phyloP scores from a whole-genome alignment of 2,888 invertebrate species.

The Callyntrura sp. region DNA sequence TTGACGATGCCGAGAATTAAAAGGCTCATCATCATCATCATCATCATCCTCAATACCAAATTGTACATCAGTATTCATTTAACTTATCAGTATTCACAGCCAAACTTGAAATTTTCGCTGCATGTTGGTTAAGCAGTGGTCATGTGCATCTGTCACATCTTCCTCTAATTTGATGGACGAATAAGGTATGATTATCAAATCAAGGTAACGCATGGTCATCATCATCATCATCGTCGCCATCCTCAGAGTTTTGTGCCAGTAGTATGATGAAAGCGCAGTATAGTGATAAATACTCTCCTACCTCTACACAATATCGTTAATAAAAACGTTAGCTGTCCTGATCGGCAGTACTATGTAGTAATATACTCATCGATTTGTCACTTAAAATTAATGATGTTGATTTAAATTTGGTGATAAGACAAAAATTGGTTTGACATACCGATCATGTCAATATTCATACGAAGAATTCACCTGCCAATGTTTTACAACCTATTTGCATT shows the following conservation, averaged over 20 bases:
- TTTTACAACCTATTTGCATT: background rate
- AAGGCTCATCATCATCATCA: background rate
- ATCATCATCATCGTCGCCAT: background rate
- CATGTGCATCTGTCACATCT: conserved; percentile 59
- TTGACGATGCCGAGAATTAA: conserved; percentile 8
- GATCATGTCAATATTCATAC: conserved; percentile 25
- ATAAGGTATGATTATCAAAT: conserved; percentile 60
- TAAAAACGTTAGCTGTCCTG: too few relatives aligned
- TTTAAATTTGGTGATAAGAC: conserved; percentile 41
- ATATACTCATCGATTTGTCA: conserved; percentile 46
- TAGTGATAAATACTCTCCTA: background rate
- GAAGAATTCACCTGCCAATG: conserved; percentile 15
- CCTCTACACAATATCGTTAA: background rate
- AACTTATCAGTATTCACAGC: conserved; percentile 63
- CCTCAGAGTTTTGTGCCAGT: too few relatives aligned
- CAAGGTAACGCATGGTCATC: conserved; percentile 51
- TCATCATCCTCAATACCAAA: background rate
- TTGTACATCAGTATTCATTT: background rate
- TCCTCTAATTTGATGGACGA: conserved; percentile 56
- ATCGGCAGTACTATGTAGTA: conserved; percentile 1
- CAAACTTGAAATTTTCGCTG: conserved; percentile 15
- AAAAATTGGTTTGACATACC: conserved; percentile 58
- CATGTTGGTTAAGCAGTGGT: background rate
- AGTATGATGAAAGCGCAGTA: background rate
- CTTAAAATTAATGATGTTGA: conserved; percentile 58